Base-by-base conservation (phyloP, 30 jellyfish, hydroid and myxozoan genomes). In the Turritopsis rubra region DNA sequence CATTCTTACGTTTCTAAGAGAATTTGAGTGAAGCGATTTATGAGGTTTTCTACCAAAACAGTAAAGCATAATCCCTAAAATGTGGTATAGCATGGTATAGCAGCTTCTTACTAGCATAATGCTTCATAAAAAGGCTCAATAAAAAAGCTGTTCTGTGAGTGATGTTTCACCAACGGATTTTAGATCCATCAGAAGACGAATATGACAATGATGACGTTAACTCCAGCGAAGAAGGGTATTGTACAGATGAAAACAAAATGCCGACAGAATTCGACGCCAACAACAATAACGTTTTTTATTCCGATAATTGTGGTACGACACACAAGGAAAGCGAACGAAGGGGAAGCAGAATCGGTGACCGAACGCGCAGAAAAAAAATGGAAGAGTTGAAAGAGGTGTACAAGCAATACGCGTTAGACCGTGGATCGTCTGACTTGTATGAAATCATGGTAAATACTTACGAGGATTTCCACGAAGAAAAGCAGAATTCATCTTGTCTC, bases 401-500 rank as follows among this genome's bases (percentile, higher is more conserved):
- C 74, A 83, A 85, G 21, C 80, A 75, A 30, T 85, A 81, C 54
- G 91, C 80, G n/a, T 21, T 83, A 54, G 89, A 77, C 52, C 79
- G 95, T 30, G 97, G 97, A 77, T 79, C 97, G 1, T 87, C 85
- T 21, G 97, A 90, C 72, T 54, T 90, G 52, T 90, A 85, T 73
- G 85, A 90, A 75, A 90, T 91, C 13, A 85, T 90, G 95, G 65
- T 90, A 29, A 84, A 90, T 30, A 74, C 91, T 68, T 90, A 90
- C 73, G 95, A 83, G 1, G 97, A 90, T 65, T 85, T 90, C 70
- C 82, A 85, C 22, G 81, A 80, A 18, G 68, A 83, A 24, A 24
- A 70, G 75, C 89, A 71, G 29, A 74, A 5, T 41, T 41, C 60
- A 41, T 13, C 60, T 13, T 41, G 60, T 41, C 60, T 5, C 20